A percentile compares a stretch with the other conserved stretches of the same genome.
Evolutionary conservation across 2,113 vertebrate genomes (phyloP).

Genomic region (Paradisaea rubra): DNA sequence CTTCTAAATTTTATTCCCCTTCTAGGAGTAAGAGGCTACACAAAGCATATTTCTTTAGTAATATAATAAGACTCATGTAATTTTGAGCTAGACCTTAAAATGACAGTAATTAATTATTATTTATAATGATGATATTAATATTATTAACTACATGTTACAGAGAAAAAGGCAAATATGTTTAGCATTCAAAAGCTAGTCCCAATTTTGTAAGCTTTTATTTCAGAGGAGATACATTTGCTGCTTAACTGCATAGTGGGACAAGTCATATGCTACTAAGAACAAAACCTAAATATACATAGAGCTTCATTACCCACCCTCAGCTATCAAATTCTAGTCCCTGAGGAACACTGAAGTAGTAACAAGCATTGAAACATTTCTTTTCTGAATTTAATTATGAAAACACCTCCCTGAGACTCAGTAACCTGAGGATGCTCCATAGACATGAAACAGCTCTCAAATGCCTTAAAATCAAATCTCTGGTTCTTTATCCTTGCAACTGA

Average conservation of each 20-base stretch:
- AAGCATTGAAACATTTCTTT: constrained; percentile 48
- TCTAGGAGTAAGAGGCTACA: neutral
- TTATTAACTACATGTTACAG: neutral
- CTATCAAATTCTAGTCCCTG: neutral
- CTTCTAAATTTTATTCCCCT: neutral
- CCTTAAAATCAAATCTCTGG: neutral
- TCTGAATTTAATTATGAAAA: constrained; percentile 52
- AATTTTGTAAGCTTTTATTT: constrained; percentile 49
- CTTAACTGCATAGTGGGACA: constrained; percentile 43
- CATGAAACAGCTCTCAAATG: neutral
- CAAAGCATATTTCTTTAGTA: neutral
- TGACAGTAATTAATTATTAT: neutral
- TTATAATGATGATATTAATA: neutral
- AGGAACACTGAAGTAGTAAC: constrained; percentile 45
- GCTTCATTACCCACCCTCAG: constrained; percentile 31
- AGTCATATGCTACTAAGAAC: constrained; percentile 49
- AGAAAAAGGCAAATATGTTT: neutral
- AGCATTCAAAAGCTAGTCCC: constrained; percentile 7
- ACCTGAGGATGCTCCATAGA: neutral
- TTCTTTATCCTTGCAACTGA: neutral
- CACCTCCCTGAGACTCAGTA: neutral
- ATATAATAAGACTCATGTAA: neutral
- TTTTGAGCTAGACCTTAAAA: neutral
- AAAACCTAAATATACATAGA: constrained; percentile 58
- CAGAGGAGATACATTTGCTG: constrained; percentile 20